Base-by-base conservation (phyloP, 1,140 invertebrate genomes). In the Sitophilus oryzae region DNA sequence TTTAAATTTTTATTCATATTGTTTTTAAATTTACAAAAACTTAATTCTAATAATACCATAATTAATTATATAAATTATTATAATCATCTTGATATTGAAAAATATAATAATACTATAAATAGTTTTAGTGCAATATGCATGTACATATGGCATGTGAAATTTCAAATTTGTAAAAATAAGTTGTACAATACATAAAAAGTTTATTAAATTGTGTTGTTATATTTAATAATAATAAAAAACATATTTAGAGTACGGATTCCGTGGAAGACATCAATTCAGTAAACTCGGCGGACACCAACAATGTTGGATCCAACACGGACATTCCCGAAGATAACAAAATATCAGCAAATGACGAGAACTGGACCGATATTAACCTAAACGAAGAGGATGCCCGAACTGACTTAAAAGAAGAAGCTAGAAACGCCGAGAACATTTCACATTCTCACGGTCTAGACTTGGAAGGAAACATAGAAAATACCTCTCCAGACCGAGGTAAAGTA, bases 291-390 rank as follows among this genome's bases (percentile, higher is more conserved):
- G 82, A 84, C 64, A 83, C 81, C 10, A 82, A 82, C 64, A 82
- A 84, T 54, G 74, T 80, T 21, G 81, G 82, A 61, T 79, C 79
- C 1, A 80, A 78, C 37, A 82, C 77, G 63, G 81, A 83, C 61
- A 79, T 82, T 2, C 74, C 80, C 30, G 67, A 80, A 43, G 81
- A 82, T 51, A 85, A 86, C 58, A 83, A 79, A 82, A 77, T 66
- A 65, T 74, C 74, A 3, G 76, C 72, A 47, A 82, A 81, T 35
- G 89, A 93, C 65, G 89, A 91, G 63, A 89, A 87, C 52, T 93
- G 89, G 89, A 92, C 89, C 11, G 90, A 93, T 66, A 90, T 93
- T 23, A 93, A 92, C 73, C 73, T 93, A 22, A 92, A 93, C 66
- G 89, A 91, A 66, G 87, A 90, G 45, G 53, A 56, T 20, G 10